Base-by-base conservation (phyloP, 2,113 vertebrate genomes). In the Pungitius pungitius region DNA sequence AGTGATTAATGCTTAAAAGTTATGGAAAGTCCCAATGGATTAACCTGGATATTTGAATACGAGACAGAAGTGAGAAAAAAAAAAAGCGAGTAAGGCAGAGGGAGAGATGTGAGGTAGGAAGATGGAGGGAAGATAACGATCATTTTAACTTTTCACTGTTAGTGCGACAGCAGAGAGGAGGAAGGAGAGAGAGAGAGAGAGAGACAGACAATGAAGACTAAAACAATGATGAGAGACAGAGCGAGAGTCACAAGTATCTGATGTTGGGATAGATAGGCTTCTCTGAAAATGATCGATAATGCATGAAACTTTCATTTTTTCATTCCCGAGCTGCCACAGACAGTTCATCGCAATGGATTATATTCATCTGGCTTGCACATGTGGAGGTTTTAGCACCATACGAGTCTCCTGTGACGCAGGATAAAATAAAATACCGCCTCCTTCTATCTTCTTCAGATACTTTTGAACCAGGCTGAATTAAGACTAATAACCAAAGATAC, bases 1-100 rank as follows among this genome's bases (percentile, higher is more conserved):
- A 81, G 59, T 84, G 56, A 77, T 82, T 72, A 67, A 78, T 70
- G 63, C 75, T 66, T 69, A 1, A 47, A 55, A 77, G 67, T 55
- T 49, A 70, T 76, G 52, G 42, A 85, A 69, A 49, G 47, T 35
- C 75, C 51, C 60, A n/a, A 9, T 2, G 49, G 73, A 0, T 18
- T 9, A 62, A 73, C 51, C 70, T 58, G 20, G 37, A 77, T 56
- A 37, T 52, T 74, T 13, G 35, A 57, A 66, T 26, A 78, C 39
- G n/a, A 78, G 47, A 57, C 30, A 14, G 22, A 62, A 49, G 13
- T 43, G 13, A 35, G 17, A 17, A 14, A 30, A 12, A 18, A 30
- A 67, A 13, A 52, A 18, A 60, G 55, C 37, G 49, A 52, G 5
- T 9, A 14, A 24, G 54, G 68, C 13, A 35, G 7, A 13, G 54